These are phyloP conservation scores for Oncorhynchus kisutch DNA, from an alignment of 2,113 vertebrate species.

Conservation along the genomic window DNA sequence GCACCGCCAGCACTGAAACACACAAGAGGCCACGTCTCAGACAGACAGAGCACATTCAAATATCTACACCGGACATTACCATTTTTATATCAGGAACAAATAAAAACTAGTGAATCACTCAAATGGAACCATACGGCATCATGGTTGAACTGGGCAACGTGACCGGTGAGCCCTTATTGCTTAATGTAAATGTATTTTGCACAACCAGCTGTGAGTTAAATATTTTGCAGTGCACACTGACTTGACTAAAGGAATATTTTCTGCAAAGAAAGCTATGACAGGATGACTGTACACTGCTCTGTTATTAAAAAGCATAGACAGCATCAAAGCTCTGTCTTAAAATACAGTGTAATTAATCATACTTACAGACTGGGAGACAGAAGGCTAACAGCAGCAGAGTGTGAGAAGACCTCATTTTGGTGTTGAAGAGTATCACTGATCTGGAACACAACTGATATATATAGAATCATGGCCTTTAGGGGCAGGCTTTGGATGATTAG, in stretches of 20 bases:
- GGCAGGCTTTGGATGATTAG: slow-evolving; percentile 2
- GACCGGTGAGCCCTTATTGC: too few species aligned
- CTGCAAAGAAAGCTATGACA: background rate
- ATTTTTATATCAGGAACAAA: background rate
- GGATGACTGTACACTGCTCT: background rate
- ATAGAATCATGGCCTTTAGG: background rate
- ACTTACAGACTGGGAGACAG: slow-evolving; percentile 47
- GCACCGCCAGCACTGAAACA: slow-evolving; percentile 17
- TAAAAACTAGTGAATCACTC: background rate
- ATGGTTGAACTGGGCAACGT: too few species aligned
- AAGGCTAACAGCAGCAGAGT: slow-evolving; percentile 35
- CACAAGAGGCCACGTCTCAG: background rate
- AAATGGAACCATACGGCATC: too few species aligned
- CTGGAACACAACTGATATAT: background rate
- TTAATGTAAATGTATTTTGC: background rate
- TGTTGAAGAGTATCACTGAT: background rate
- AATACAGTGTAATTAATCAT: background rate
- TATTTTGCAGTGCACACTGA: background rate
- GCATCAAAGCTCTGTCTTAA: background rate
- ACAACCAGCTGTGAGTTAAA: background rate
- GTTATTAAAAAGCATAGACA: background rate
- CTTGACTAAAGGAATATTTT: background rate
- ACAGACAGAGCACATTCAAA: background rate
- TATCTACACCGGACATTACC: too few species aligned
- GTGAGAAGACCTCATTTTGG: slow-evolving; percentile 40